phyloP scores from a whole-genome alignment of 1,140 invertebrate species.

The Pseudomyrmex concolor region DNA sequence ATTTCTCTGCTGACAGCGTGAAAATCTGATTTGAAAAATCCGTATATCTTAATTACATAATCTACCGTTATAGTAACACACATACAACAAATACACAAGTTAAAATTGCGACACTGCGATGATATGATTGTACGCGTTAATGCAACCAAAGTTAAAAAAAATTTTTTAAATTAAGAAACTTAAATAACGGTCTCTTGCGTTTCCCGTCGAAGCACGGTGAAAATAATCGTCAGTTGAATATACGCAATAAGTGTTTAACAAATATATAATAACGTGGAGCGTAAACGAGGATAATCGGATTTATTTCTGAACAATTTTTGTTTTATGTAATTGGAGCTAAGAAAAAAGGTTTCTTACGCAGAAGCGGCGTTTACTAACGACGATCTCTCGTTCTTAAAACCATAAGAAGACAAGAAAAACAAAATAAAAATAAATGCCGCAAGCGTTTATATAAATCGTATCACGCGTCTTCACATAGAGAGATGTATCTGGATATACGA shows the following conservation, averaged over 20 bases:
- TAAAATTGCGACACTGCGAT: not conserved
- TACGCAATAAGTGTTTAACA: not conserved
- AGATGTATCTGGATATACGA: conserved; percentile 23
- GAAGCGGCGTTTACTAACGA: conserved; percentile 47
- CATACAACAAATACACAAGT: not conserved
- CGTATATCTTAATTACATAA: not conserved
- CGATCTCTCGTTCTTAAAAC: conserved; percentile 12
- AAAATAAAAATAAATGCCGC: conserved; percentile 27
- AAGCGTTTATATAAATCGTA: conserved; percentile 62
- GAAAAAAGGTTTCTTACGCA: not conserved
- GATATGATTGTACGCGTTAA: not conserved
- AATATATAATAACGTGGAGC: conserved; percentile 32
- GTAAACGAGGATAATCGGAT: conserved; percentile 31
- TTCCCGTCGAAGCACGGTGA: conserved; percentile 2
- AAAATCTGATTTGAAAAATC: not conserved
- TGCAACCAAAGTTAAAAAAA: not conserved
- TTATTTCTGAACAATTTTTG: conserved; percentile 23
- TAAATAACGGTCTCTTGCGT: not conserved
- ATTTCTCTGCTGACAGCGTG: not conserved
- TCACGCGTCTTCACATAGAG: conserved; percentile 75
- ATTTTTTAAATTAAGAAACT: not conserved
- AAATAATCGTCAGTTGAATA: not conserved
- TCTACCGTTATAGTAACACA: not conserved
- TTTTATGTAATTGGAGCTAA: not conserved
- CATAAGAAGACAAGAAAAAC: conserved; percentile 13